phyloP scores from a whole-genome alignment of 30 jellyfish, hydroid and myxozoan genomes.

The Aurelia sp. region DNA sequence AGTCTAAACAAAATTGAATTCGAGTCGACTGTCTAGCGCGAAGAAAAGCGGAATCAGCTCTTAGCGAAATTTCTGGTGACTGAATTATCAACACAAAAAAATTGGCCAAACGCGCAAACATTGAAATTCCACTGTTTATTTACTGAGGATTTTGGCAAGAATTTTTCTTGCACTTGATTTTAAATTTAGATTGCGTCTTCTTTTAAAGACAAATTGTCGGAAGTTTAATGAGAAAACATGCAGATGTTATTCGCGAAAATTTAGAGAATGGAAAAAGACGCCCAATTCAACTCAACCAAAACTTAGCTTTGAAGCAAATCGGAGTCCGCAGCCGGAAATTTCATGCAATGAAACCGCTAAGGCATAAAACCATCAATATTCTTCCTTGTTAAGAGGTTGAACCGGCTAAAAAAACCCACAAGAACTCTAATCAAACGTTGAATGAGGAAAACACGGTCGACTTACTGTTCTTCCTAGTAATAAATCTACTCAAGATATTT shows the following conservation, averaged over 20 bases:
- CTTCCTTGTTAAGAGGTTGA: conserved; percentile 28
- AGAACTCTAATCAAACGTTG: conserved; percentile 24
- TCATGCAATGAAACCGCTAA: conserved; percentile 31
- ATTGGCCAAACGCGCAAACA: no score
- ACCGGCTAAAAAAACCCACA: conserved; percentile 58
- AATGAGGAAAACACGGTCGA: conserved; percentile 23
- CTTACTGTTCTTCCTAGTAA: conserved; percentile 1
- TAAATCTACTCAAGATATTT: conserved; percentile 59
- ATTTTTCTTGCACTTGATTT: no score
- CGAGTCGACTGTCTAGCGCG: no score
- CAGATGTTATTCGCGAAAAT: background rate
- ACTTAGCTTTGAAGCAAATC: conserved; percentile 26
- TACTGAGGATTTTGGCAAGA: no score
- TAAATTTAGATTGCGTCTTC: no score
- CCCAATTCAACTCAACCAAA: background rate
- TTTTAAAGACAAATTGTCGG: no score
- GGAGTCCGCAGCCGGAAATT: conserved; percentile 21
- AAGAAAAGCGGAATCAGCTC: no score
- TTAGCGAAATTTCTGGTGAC: no score
- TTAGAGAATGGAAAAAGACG: background rate
- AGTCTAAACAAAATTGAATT: no score
- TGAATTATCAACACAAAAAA: no score
- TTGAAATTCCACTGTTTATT: no score
- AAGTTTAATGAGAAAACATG: background rate
- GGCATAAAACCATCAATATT: conserved; percentile 24